Evolutionary conservation across 2,113 vertebrate genomes (phyloP).

Genomic region (Mustelus asterias): DNA sequence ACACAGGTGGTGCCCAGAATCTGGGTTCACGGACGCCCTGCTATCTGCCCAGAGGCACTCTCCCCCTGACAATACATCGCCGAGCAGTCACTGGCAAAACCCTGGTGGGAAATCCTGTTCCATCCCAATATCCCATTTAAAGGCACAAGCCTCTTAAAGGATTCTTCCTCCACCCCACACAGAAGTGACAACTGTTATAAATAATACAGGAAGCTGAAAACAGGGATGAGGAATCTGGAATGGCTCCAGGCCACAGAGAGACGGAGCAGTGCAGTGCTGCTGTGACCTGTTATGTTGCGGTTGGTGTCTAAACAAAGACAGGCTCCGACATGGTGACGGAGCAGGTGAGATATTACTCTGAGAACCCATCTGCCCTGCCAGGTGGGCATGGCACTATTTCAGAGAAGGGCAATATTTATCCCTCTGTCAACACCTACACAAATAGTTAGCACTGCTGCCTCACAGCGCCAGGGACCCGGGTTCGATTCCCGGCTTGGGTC

Average conservation of each 20-base stretch:
- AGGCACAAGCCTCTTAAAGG: not conserved
- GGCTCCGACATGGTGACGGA: not conserved
- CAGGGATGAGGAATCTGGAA: not conserved
- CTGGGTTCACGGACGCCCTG: too few relatives aligned
- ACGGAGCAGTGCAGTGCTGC: not conserved
- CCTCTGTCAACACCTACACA: not conserved
- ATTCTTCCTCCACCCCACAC: not conserved
- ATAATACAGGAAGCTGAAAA: not conserved
- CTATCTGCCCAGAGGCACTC: not conserved
- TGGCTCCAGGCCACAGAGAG: not conserved
- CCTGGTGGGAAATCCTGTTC: not conserved
- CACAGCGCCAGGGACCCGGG: too few relatives aligned
- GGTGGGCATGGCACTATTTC: not conserved
- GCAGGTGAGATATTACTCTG: not conserved
- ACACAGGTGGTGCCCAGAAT: too few relatives aligned
- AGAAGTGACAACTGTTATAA: slow-evolving; percentile 9
- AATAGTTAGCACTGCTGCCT: too few relatives aligned
- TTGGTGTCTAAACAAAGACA: not conserved
- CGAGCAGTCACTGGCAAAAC: not conserved
- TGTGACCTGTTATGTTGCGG: not conserved
- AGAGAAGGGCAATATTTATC: not conserved
- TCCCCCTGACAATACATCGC: too few relatives aligned
- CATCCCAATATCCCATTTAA: not conserved
- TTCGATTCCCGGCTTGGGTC: too few relatives aligned
- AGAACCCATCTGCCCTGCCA: not conserved